Evolutionary conservation across 1,140 invertebrate genomes (phyloP), one percentile per base, ranked within the genome.

Genomic region (Sesamia nonagrioides): DNA sequence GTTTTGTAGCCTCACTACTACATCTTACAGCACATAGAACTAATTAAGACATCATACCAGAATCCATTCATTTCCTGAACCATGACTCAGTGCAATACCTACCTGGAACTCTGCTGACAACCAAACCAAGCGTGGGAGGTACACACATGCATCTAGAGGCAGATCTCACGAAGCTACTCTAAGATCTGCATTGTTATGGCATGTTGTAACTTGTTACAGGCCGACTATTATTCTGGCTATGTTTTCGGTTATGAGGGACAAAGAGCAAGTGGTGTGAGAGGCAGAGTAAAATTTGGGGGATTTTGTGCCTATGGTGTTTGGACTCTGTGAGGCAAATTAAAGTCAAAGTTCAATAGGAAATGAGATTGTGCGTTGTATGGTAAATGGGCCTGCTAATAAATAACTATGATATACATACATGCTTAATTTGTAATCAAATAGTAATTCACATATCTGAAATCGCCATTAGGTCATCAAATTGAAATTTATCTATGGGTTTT

Each of bases 111-210:
- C 35, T 21, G 37, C 37, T 42, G 37, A 66, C 37, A 42, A 42
- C 61, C 61, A 18, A 69, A 69, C 48, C 66, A 69, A 50, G 40
- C 42, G 66, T 69, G 66, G 66, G 66, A 33, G 7, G 66, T 61
- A 35, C 60, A 69, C 35, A 63, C 37, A 40, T 61, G 60, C 60
- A 50, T 69, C 66, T 50, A 48, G 6, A 18, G 0, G 21, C n/a
- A 33, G 15, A 50, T 69, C 66, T 69, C 66, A 69, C 21, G 66
- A 45, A 45, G 21, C 21, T 69, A 69, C 42, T 69, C 66, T 69
- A 48, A 69, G 50, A 69, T 48, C 66, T 69, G 42, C 66, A 69
- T 69, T 69, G 66, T 69, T 69, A 13, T 48, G 42, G 9, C 61
- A 66, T 69, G 66, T 69, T 69, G 66, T 69, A 69, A 69, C 42